Conservation (phyloP, 2,888 invertebrate species). For the Leptopilina drosophilae region DNA sequence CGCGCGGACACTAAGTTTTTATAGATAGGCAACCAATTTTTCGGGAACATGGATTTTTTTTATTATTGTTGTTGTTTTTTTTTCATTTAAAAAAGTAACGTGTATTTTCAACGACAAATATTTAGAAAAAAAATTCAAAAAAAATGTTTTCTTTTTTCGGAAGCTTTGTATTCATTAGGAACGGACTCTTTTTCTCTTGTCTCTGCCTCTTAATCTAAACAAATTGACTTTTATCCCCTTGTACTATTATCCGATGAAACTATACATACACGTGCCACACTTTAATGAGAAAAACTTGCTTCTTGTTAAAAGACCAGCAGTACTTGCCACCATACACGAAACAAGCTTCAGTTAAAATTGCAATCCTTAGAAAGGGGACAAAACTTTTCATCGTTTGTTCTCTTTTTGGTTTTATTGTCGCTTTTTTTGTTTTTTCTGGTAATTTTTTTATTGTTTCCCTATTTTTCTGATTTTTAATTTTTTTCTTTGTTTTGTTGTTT, state of each 20-base stretch:
- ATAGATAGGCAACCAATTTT: no score
- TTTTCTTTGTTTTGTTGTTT: no score
- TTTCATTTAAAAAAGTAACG: neutral
- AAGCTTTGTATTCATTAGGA: slow-evolving; percentile 33
- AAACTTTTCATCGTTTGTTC: neutral
- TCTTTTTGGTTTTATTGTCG: no score
- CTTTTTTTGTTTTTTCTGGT: no score
- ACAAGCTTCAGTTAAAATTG: slow-evolving; percentile 7
- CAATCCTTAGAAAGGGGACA: neutral
- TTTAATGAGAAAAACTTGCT: slow-evolving; percentile 28
- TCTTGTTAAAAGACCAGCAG: slow-evolving; percentile 17
- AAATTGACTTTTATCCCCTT: slow-evolving; percentile 32
- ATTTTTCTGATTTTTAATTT: no score
- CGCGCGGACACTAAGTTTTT: no score
- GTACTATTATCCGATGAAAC: slow-evolving; percentile 4
- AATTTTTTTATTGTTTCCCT: no score
- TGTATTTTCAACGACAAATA: neutral
- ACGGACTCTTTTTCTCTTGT: neutral
- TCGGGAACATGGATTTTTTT: no score
- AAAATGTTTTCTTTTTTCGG: neutral
- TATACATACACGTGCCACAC: neutral
- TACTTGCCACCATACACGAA: neutral
- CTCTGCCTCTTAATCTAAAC: slow-evolving; percentile 16
- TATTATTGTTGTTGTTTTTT: neutral
- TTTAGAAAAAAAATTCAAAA: no score